Base-by-base conservation (phyloP, 2,888 invertebrate genomes). In the Perithous albicinctus region DNA sequence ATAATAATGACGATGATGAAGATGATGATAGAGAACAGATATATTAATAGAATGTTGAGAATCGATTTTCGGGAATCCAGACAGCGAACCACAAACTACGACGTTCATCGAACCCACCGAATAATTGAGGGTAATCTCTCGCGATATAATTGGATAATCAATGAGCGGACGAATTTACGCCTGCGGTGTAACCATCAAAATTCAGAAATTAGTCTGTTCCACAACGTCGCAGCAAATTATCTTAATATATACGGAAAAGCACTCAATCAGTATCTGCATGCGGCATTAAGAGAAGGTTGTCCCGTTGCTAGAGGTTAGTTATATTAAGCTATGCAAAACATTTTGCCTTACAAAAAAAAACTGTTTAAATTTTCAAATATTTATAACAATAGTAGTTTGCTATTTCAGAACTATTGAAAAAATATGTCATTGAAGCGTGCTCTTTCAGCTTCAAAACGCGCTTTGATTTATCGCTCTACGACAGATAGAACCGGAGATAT, bases 51-150 rank as follows among this genome's bases (percentile, higher is more conserved):
- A 10, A 5, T 10, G 8, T 41, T 35, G 12, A 0, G 32, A 32
- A 76, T 76, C 66, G 66, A 76, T 67, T 15, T 5, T n/a, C 5
- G 15, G 46, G 46, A 66, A 66, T 8, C 32, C 66, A 76, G 75
- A 76, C 75, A 10, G 12, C 15, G 59, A 3, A 32, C 10, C 4
- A 29, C 15, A 5, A 8, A 15, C 56, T 56, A 10, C 3, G 10
- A 59, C 63, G 43, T 67, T 59, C 59, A 15, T 59, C 18, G 67
- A 46, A 76, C 46, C 43, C 66, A 6, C 12, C 59, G 75, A 56
- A 76, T 67, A 76, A 59, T 76, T 76, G 20, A 67, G n/a, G n/a
- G n/a, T n/a, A n/a, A 23, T 20, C 26, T 10, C 69, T 29, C 70
- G 26, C 41, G 70, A 29, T 70, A 43, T 70, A 64, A 63, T 10